Base-by-base conservation (phyloP, 2,888 invertebrate genomes). In the Cosmorhoe ocellata region DNA sequence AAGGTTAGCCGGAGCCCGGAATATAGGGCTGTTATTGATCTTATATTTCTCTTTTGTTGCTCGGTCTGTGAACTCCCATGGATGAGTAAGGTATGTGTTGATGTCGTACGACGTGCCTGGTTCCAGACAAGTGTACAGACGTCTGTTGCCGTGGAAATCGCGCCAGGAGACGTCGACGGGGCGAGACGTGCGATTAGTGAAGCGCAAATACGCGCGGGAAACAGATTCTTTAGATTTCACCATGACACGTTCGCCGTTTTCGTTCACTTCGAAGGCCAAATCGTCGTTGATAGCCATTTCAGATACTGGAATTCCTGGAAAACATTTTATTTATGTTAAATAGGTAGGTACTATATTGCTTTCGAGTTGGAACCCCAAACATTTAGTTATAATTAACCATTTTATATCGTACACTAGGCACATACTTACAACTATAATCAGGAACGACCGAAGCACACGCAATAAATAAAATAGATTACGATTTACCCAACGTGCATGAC, bases 61-160 rank as follows among this genome's bases (percentile, higher is more conserved):
- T 0, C 91, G 81, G 73, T 96, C 96, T 0, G 93, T 87, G 70
- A 96, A 97, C 56, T 96, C 93, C 97, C 97, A 97, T 0, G 96
- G 95, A 82, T 97, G 97, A 0, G 94, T 93, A 9, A 93, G 92
- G 74, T 90, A 97, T 0, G 97, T 95, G 65, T 95, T 94, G 0
- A 96, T 91, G 66, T 94, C 93, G 42, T 92, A 84, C 65, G 79
- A 91, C 3, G 89, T 84, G 0, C 82, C 81, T 0, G 93, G 90
- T 0, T 77, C 71, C n/a, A 97, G 70, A 0, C 90, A 88, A 2
- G 89, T 84, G 69, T 95, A 96, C 42, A 90, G 91, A 1, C 92
- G 86, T 28, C 91, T 91, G 0, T 74, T 74, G 0, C 96, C 96
- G 33, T 91, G 79, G 70, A 93, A 96, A 76, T 96, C 94, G 11